These are phyloP conservation scores for Drosophila pseudoananassae DNA, from an alignment of 1,140 invertebrate genomes.

Conservation along the genomic window DNA sequence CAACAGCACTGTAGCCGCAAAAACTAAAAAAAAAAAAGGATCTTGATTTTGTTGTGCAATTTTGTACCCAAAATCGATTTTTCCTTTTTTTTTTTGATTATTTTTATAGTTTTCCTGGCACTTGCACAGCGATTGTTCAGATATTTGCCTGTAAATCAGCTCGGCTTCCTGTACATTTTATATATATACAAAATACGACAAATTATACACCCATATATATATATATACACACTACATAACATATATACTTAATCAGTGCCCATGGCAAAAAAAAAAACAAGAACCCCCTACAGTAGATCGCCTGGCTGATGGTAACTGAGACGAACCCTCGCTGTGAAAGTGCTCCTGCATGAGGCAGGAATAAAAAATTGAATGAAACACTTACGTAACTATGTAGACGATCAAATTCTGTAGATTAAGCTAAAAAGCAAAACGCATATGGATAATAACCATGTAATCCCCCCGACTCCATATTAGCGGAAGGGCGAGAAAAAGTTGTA, in stretches of 20 bases:
- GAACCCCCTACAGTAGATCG: slow-evolving; percentile 16
- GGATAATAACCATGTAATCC: slow-evolving; percentile 50
- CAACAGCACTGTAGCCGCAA: slow-evolving; percentile 24
- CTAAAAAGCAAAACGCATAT: slow-evolving; percentile 48
- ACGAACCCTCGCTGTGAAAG: slow-evolving; percentile 59
- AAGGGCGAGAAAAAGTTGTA: slow-evolving; percentile 60
- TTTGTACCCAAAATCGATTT: slow-evolving; percentile 24
- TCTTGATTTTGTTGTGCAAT: slow-evolving; percentile 30
- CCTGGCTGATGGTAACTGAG: background rate
- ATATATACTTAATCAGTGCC: slow-evolving; percentile 31
- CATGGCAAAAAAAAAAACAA: slow-evolving; percentile 5
- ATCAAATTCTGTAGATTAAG: slow-evolving; percentile 76
- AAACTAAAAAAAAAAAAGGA: slow-evolving; percentile 12
- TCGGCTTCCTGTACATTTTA: slow-evolving; percentile 68
- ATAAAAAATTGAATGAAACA: slow-evolving; percentile 16
- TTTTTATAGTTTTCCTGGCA: slow-evolving; percentile 38
- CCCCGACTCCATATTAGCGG: slow-evolving; percentile 44
- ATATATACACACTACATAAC: slow-evolving; percentile 23
- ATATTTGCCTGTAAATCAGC: slow-evolving; percentile 29
- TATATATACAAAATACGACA: slow-evolving; percentile 41
- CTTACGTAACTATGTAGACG: slow-evolving; percentile 71
- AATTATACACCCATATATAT: slow-evolving; percentile 26
- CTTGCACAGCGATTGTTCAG: slow-evolving; percentile 63
- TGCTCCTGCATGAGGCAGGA: slow-evolving; percentile 19
- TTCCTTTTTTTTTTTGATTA: slow-evolving; percentile 22